Conservation (phyloP, 2,797 vertebrate species). For the Tauraco hartlaubi region DNA sequence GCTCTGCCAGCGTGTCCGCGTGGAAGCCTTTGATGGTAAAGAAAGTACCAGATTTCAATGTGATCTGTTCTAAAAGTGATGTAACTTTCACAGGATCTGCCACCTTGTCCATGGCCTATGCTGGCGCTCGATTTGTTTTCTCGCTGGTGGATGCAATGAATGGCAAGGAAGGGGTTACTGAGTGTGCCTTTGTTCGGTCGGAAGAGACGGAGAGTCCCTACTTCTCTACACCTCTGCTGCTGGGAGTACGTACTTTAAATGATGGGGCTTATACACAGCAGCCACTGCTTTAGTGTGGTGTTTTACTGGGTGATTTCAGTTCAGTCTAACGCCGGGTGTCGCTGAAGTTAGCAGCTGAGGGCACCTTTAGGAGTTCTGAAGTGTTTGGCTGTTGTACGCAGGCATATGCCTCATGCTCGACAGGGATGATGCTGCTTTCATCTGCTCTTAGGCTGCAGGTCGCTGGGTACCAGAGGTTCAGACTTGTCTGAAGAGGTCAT, state of each 20-base stretch:
- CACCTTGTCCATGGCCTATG: constrained; percentile 97
- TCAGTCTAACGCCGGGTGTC: not conserved
- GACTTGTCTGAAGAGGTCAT: not conserved
- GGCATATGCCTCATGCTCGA: not conserved
- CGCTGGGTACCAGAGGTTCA: not conserved
- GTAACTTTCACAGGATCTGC: constrained; percentile 87
- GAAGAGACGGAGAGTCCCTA: constrained; percentile 95
- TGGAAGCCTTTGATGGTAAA: not conserved
- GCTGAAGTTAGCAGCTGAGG: not conserved
- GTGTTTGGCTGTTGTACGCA: not conserved
- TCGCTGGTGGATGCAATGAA: constrained; percentile 96
- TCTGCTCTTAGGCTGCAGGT: not conserved
- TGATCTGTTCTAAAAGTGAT: not conserved
- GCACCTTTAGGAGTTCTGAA: not conserved
- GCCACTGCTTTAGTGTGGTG: not conserved
- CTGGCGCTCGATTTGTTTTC: constrained; percentile 95
- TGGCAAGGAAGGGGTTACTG: constrained; percentile 95
- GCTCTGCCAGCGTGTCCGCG: not conserved
- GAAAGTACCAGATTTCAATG: accelerated
- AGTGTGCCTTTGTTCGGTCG: constrained; percentile 92
- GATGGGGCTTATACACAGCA: not conserved
- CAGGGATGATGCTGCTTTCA: not conserved
- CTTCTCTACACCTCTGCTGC: constrained; percentile 95
- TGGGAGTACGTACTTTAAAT: constrained; percentile 83
- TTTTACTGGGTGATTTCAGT: not conserved